These are phyloP conservation scores for Lydus trimaculatus DNA, from an alignment of 2,888 invertebrate genomes.

Conservation along the genomic window DNA sequence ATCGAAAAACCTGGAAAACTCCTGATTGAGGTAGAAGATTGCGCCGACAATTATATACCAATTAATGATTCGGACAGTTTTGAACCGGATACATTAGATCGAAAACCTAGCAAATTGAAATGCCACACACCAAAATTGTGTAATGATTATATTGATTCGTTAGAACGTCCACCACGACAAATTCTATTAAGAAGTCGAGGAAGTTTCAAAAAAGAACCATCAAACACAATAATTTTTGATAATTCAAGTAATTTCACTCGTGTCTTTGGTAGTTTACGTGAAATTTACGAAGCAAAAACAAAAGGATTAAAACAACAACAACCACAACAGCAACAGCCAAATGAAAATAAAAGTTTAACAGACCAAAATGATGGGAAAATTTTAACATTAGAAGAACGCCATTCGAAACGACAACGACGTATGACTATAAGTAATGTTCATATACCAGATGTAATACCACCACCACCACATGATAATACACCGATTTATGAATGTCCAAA, in stretches of 20 bases:
- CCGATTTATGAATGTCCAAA: slow-evolving; percentile 69
- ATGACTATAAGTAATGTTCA: slow-evolving; percentile 54
- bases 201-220: slow-evolving; percentile 70
- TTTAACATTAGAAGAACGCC: slow-evolving; percentile 75
- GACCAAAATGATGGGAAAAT: slow-evolving; percentile 66
- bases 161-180: slow-evolving; percentile 63
- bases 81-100: slow-evolving; percentile 85
- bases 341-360: slow-evolving; percentile 47
- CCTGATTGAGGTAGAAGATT: slow-evolving; percentile 84
- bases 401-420: slow-evolving; percentile 75
- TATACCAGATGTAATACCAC: slow-evolving; percentile 73
- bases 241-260: slow-evolving; percentile 56
- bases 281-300: slow-evolving; percentile 74
- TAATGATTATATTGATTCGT: slow-evolving; percentile 64
- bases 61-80: slow-evolving; percentile 83
- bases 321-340: not conserved
- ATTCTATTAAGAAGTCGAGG: slow-evolving; percentile 74
- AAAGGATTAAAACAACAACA: slow-evolving; percentile 60
- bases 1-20: slow-evolving; percentile 78
- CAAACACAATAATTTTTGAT: slow-evolving; percentile 46
- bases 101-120: slow-evolving; percentile 68
- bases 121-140: slow-evolving; percentile 42
- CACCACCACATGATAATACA: slow-evolving; percentile 64
- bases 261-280: slow-evolving; percentile 73
- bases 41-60: slow-evolving; percentile 77